These are phyloP conservation scores for Galleria mellonella DNA, from an alignment of 1,140 invertebrate genomes.

Conservation along the genomic window DNA sequence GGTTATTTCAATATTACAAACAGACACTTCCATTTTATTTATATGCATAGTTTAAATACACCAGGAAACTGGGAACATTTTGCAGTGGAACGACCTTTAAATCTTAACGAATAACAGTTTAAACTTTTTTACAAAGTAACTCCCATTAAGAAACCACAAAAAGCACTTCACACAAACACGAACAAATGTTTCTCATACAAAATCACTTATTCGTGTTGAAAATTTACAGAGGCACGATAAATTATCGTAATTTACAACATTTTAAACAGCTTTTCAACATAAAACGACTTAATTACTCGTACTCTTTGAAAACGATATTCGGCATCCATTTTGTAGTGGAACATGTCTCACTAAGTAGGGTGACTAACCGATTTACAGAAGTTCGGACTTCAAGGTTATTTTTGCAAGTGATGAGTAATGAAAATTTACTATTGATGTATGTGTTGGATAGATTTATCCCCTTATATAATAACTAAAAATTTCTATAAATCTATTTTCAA, in stretches of 20 bases:
- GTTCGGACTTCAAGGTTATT: too few species aligned
- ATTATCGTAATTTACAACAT: constrained; percentile 26
- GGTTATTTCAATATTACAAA: too few species aligned
- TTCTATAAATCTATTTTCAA: too few species aligned
- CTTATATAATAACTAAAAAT: too few species aligned
- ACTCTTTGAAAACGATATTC: constrained; percentile 16
- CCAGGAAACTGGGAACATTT: too few species aligned
- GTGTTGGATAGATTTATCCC: too few species aligned
- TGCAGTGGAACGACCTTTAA: too few species aligned
- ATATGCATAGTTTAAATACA: too few species aligned
- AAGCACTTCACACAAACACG: constrained; percentile 10
- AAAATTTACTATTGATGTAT: too few species aligned
- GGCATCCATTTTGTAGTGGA: constrained; percentile 31
- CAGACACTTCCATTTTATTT: too few species aligned
- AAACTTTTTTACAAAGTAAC: constrained; percentile 4
- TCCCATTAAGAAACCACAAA: constrained; percentile 14
- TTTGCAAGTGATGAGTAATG: too few species aligned
- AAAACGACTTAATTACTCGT: constrained; percentile 34
- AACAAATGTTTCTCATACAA: constrained; percentile 7
- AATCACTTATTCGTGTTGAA: background rate
- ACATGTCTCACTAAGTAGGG: constrained; percentile 13
- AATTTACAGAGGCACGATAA: constrained; percentile 7
- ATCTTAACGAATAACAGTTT: background rate
- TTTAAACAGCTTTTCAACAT: constrained; percentile 26
- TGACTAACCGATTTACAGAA: constrained; percentile 4